Evolutionary conservation across 2,888 invertebrate species (phyloP).

Genomic region (Nemotelus nigrinus): DNA sequence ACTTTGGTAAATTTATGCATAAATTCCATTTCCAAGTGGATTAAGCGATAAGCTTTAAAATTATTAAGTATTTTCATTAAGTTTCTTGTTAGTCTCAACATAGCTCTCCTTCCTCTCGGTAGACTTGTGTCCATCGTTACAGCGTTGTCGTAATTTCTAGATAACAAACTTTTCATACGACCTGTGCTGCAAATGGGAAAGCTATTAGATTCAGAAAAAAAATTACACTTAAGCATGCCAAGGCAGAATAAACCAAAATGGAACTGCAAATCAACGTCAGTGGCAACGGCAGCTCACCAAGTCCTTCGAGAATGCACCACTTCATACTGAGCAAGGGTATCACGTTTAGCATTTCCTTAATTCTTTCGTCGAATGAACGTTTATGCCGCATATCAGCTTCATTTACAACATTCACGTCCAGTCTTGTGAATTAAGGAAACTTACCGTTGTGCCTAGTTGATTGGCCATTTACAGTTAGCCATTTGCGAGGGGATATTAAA

Average conservation of each 20-base stretch:
- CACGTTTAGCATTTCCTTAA: too few species aligned
- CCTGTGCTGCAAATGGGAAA: not conserved
- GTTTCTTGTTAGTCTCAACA: not conserved
- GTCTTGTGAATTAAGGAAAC: too few species aligned
- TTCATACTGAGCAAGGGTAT: too few species aligned
- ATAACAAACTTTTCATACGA: conserved; percentile 11
- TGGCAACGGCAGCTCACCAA: not conserved
- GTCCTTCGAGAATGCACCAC: not conserved
- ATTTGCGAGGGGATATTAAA: too few species aligned
- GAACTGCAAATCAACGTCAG: not conserved
- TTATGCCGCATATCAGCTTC: too few species aligned
- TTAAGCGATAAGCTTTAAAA: conserved; percentile 18
- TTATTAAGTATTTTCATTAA: conserved; percentile 16
- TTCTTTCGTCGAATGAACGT: too few species aligned
- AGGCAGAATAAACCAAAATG: not conserved
- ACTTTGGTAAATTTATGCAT: not conserved
- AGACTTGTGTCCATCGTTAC: not conserved
- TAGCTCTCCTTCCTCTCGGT: not conserved
- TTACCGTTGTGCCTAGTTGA: too few species aligned
- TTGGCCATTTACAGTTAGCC: too few species aligned
- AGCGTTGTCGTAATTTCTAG: conserved; percentile 10
- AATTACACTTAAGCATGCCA: not conserved
- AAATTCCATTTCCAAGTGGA: not conserved
- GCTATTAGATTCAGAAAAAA: not conserved
- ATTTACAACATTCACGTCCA: too few species aligned